Conservation (phyloP, 2,113 vertebrate genomes). For the Cyanoramphus novaezelandiae region DNA sequence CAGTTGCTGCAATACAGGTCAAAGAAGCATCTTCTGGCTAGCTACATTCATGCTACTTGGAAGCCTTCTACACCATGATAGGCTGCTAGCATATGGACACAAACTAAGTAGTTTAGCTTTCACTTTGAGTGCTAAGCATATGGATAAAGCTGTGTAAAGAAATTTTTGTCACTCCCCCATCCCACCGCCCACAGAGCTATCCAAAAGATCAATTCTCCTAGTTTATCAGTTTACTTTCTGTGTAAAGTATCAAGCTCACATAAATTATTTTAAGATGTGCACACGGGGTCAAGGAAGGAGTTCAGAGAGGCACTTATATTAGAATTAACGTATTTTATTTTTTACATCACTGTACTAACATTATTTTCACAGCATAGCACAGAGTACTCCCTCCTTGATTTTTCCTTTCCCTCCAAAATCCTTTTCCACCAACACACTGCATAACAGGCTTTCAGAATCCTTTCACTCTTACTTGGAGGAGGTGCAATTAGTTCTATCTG, state of each 20-base stretch:
- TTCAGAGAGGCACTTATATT: not conserved
- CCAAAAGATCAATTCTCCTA: not conserved
- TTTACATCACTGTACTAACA: not conserved
- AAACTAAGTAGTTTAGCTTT: not conserved
- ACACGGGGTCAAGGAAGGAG: not conserved
- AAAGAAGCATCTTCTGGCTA: not conserved
- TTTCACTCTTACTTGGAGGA: not conserved
- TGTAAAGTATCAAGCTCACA: not conserved
- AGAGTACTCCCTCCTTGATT: not conserved
- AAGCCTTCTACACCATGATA: not conserved
- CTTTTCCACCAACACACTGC: not conserved
- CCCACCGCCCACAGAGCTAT: not conserved
- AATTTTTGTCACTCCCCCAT: not conserved
- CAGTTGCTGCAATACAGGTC: not conserved
- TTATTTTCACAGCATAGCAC: not conserved
- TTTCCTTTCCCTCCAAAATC: not conserved
- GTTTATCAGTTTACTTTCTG: not conserved
- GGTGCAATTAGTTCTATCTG: not conserved
- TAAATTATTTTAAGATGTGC: not conserved
- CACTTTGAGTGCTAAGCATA: not conserved
- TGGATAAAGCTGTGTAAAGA: not conserved
- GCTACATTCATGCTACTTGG: not conserved
- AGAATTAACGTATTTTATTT: not conserved
- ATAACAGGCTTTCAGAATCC: not conserved
- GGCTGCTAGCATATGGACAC: not conserved